Percentiles rank a stretch among this genome's conserved stretches.
phyloP scores from a whole-genome alignment of 1,140 invertebrate genomes.

The Spodoptera litura region DNA sequence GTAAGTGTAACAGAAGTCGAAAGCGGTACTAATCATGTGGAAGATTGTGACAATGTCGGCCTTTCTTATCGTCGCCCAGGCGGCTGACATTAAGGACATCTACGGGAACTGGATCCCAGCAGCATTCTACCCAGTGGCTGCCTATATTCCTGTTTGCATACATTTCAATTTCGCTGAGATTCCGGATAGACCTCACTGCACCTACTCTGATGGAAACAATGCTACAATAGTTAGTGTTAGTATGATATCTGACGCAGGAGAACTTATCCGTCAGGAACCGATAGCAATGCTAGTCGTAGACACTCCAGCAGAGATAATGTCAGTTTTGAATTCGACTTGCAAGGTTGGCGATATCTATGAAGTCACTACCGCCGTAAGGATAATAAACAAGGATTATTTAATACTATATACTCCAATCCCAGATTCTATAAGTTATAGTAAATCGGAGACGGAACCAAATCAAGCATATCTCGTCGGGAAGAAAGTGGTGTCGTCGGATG shows the following conservation, averaged over 20 bases:
- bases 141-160: neutral
- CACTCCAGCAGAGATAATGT: neutral
- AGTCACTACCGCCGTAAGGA: neutral
- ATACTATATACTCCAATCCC: neutral
- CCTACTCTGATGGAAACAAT: neutral
- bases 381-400: neutral
- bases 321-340: neutral
- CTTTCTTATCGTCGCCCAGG: neutral
- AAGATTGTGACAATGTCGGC: neutral
- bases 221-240: neutral
- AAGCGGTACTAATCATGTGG: neutral
- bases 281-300: neutral
- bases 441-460: neutral
- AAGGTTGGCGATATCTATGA: neutral
- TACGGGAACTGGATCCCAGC: neutral
- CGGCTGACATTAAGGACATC: neutral
- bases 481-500: neutral
- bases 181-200: neutral
- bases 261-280: neutral
- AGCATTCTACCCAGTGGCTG: neutral
- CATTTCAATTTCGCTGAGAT: neutral
- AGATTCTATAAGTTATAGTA: neutral
- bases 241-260: neutral
- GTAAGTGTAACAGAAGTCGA: neutral
- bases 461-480: neutral